Base-by-base conservation (phyloP, 53 echinoderm and acorn worm genomes). In the Apostichopus leukothele region DNA sequence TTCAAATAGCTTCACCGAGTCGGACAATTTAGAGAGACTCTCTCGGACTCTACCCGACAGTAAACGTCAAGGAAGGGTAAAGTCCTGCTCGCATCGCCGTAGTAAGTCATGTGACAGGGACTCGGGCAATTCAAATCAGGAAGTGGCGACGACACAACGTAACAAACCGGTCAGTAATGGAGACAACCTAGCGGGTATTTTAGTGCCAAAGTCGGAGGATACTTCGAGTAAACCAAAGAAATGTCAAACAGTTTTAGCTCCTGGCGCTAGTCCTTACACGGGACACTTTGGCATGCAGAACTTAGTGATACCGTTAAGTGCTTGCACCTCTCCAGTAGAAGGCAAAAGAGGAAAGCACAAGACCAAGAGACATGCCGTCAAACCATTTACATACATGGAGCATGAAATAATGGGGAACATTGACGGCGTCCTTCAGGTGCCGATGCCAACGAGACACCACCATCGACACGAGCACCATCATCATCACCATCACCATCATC, bases 401-500 rank as follows among this genome's bases (percentile, higher is more conserved):
- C 96, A 96, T 51, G 96, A 96, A 89, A 74, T 96, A 12, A 90
- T 91, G 87, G 90, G 86, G 54, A 92, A 86, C 27, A 60, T 89
- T 50, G 96, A 93, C 51, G 93, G 94, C 5, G 79, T 91, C 5
- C 86, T 79, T 50, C 79, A 84, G 18, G 81, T 87, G 22, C 90
- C 90, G 1, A 51, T 90, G 5, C 74, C 89, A 7, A 74, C 74
- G 75, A 83, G 86, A 78, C 96, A 96, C 67, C 95, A 96, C 54
- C 96, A 96, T 76, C 96, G 95, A 61, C 96, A 96, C 59, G 95
- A 96, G 76, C 95, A 96, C 77, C 93, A 96, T 55, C 94, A 96
- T 83, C 96, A 96, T 51, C 93, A 96, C 71, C 94, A 96, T 60
- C 93, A 96, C 53, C 94, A 96, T 83, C 92, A 96, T 75, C 95